Evolutionary conservation across 2,888 invertebrate genomes (phyloP).

Genomic region (Spisula solida): DNA sequence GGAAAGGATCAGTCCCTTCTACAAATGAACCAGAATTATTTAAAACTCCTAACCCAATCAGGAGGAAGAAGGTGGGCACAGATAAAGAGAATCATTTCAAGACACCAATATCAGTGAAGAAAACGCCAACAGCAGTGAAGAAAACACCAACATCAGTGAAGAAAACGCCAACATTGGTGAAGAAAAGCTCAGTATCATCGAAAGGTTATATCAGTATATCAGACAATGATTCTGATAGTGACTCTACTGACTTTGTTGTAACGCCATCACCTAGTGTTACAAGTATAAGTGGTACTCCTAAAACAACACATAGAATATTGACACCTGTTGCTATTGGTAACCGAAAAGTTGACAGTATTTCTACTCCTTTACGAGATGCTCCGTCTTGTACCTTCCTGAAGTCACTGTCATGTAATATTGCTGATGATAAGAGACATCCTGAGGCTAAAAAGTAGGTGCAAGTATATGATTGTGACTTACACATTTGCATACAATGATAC

Average conservation of each 20-base stretch:
- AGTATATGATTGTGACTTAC: background rate
- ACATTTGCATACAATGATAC: background rate
- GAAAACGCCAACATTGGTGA: constrained; percentile 47
- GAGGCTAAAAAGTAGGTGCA: constrained; percentile 78
- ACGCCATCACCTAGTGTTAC: constrained; percentile 16
- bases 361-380: background rate
- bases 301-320: background rate
- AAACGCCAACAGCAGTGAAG: constrained; percentile 50
- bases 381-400: constrained; percentile 71
- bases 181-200: background rate
- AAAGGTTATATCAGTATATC: constrained; percentile 40
- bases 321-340: background rate
- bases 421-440: constrained; percentile 72
- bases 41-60: constrained; percentile 60
- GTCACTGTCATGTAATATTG: constrained; percentile 72
- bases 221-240: constrained; percentile 37
- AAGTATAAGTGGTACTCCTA: constrained; percentile 2
- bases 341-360: background rate
- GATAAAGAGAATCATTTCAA: constrained; percentile 44
- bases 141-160: constrained; percentile 50
- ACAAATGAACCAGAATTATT: constrained; percentile 27
- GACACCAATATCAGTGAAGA: constrained; percentile 48
- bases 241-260: constrained; percentile 23
- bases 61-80: constrained; percentile 27
- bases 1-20: background rate